These are phyloP conservation scores for Tylochromis polylepis DNA, from an alignment of 2,113 vertebrate genomes.

Conservation along the genomic window DNA sequence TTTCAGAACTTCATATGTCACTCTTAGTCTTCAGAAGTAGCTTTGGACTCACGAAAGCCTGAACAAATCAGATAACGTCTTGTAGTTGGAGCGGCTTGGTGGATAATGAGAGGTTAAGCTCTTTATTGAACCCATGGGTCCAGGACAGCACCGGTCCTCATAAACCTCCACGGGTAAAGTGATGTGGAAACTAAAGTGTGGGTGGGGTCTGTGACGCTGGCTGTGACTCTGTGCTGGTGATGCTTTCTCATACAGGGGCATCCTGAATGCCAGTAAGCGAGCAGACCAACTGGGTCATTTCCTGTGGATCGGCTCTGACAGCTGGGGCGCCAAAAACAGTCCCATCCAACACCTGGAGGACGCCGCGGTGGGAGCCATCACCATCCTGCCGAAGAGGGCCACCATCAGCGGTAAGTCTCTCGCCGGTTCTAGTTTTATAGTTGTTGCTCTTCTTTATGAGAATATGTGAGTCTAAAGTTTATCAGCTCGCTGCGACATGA, in stretches of 20 bases:
- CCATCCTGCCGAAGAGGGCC: conserved; percentile 90
- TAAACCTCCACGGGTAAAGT: not conserved
- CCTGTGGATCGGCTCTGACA: conserved; percentile 95
- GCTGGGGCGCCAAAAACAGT: conserved; percentile 91
- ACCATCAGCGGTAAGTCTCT: conserved; percentile 80
- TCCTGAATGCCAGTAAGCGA: conserved; percentile 88
- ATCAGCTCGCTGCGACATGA: not conserved
- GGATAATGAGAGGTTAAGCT: not conserved
- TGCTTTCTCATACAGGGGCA: conserved; percentile 73
- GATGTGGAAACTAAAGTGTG: not conserved
- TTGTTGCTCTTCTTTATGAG: not conserved
- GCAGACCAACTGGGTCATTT: conserved; percentile 89
- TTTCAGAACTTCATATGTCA: fast-evolving
- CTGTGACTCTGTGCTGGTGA: not conserved
- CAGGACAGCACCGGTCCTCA: not conserved
- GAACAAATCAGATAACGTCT: not conserved
- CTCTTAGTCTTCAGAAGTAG: not conserved
- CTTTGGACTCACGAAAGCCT: not conserved
- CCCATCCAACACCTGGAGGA: conserved; percentile 87
- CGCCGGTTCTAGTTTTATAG: not conserved
- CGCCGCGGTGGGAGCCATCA: conserved; percentile 86
- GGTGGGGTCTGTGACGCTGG: not conserved
- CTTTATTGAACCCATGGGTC: fast-evolving
- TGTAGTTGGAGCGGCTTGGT: not conserved
- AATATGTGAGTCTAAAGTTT: not conserved